phyloP scores from a whole-genome alignment of 1,140 invertebrate species.

The Chymomyza costata region DNA sequence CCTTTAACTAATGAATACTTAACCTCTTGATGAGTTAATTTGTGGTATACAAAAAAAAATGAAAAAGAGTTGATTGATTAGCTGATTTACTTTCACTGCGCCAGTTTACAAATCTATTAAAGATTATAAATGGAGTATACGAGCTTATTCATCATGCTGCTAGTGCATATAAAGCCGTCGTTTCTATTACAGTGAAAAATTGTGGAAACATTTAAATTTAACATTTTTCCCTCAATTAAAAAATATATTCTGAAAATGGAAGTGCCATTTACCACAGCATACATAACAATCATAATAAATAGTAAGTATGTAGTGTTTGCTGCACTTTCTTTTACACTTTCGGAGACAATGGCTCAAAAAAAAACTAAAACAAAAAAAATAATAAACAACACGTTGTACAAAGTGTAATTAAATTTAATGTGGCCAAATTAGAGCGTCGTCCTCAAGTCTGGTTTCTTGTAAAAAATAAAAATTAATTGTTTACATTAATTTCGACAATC shows the following conservation, averaged over 20 bases:
- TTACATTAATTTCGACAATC: background rate
- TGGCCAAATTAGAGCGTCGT: slow-evolving; percentile 32
- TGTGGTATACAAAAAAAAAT: slow-evolving; percentile 6
- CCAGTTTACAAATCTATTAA: slow-evolving; percentile 44
- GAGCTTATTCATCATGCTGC: slow-evolving; percentile 22
- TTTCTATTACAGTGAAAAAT: slow-evolving; percentile 5
- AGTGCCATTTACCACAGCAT: slow-evolving; percentile 3
- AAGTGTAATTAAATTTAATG: slow-evolving; percentile 36
- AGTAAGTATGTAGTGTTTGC: slow-evolving; percentile 18
- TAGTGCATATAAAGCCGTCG: slow-evolving; percentile 15
- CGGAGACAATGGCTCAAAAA: slow-evolving; percentile 13
- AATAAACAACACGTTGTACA: slow-evolving; percentile 10
- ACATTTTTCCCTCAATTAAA: background rate
- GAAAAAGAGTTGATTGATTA: slow-evolving; percentile 30
- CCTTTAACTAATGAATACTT: slow-evolving; percentile 37
- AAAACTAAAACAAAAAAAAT: slow-evolving; percentile 23
- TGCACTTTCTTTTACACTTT: slow-evolving; percentile 16
- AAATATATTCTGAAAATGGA: no score
- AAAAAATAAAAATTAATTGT: background rate
- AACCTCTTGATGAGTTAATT: slow-evolving; percentile 34
- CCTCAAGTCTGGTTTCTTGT: background rate
- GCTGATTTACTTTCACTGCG: slow-evolving; percentile 48
- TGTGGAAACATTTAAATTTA: no score
- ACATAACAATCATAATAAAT: background rate
- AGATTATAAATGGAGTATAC: slow-evolving; percentile 33